Evolutionary conservation across 2,888 invertebrate genomes (phyloP).

Genomic region (Agrilus biguttatus): DNA sequence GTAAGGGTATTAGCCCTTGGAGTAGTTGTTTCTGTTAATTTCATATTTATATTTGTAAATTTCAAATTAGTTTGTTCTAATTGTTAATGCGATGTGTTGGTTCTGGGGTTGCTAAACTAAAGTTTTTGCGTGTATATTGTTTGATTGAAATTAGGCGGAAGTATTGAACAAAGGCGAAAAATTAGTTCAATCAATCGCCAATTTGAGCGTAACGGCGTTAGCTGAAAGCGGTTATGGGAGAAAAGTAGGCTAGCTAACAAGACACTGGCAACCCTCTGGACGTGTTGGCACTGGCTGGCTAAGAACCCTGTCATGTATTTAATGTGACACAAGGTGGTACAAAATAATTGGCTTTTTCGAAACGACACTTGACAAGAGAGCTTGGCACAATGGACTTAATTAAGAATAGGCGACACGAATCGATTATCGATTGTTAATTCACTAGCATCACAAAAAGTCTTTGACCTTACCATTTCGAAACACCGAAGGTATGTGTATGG

Average conservation of each 20-base stretch:
- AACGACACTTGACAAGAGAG: slow-evolving; percentile 17
- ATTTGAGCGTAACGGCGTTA: too few relatives aligned
- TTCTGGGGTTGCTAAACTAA: too few relatives aligned
- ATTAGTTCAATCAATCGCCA: too few relatives aligned
- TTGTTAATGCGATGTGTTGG: too few relatives aligned
- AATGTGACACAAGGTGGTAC: slow-evolving; percentile 16
- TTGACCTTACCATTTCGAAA: slow-evolving; percentile 6
- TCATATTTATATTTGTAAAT: too few relatives aligned
- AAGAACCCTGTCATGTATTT: slow-evolving; percentile 14
- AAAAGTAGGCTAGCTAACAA: slow-evolving; percentile 13
- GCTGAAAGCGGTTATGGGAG: slow-evolving; percentile 9
- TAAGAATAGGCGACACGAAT: slow-evolving; percentile 15
- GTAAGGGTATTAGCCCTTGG: too few relatives aligned
- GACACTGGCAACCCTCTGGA: too few relatives aligned
- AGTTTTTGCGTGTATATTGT: too few relatives aligned
- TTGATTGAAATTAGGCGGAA: too few relatives aligned
- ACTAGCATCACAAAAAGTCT: slow-evolving; percentile 14
- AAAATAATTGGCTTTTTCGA: slow-evolving; percentile 16
- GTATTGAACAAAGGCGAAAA: too few relatives aligned
- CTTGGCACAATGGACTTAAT: slow-evolving; percentile 16
- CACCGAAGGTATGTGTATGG: slow-evolving; percentile 5
- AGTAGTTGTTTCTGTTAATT: too few relatives aligned
- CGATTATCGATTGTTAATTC: slow-evolving; percentile 17
- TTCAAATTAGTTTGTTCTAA: too few relatives aligned
- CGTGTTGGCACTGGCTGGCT: slow-evolving; percentile 7